phyloP scores from a whole-genome alignment of 2,888 invertebrate species.

The Branchipolynoe longqiensis region DNA sequence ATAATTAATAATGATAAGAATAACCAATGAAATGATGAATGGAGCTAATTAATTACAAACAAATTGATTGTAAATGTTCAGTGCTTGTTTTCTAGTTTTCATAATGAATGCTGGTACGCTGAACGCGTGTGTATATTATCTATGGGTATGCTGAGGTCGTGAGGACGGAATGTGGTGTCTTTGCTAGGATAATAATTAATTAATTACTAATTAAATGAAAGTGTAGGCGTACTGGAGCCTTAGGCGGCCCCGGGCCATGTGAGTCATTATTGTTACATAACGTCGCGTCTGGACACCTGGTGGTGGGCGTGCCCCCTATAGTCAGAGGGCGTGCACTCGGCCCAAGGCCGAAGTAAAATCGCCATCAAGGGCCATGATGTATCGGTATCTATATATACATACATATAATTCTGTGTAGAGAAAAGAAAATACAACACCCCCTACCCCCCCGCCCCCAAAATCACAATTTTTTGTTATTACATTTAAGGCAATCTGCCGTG shows the following conservation, averaged over 20 bases:
- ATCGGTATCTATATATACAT: too few species aligned
- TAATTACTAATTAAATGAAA: neutral
- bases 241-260: conserved; percentile 7
- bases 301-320: too few species aligned
- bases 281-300: too few species aligned
- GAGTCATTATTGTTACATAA: conserved; percentile 14
- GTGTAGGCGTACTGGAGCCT: neutral
- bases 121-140: conserved; percentile 36
- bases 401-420: conserved; percentile 52
- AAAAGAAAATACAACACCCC: neutral
- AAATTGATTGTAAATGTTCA: conserved; percentile 22
- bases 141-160: neutral
- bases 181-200: neutral
- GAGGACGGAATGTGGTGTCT: conserved; percentile 26
- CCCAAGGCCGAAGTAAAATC: conserved; percentile 36
- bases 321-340: too few species aligned
- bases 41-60: neutral
- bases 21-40: conserved; percentile 3
- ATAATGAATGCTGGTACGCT: conserved; percentile 33
- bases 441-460: too few species aligned
- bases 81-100: conserved; percentile 37
- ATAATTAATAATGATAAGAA: neutral
- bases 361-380: conserved; percentile 21
- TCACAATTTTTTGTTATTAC: too few species aligned
- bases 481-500: conserved; percentile 49